Evolutionary conservation across 2,797 vertebrate species (phyloP), one percentile per base, ranked within the genome.

Genomic region (Anguilla marmorata): DNA sequence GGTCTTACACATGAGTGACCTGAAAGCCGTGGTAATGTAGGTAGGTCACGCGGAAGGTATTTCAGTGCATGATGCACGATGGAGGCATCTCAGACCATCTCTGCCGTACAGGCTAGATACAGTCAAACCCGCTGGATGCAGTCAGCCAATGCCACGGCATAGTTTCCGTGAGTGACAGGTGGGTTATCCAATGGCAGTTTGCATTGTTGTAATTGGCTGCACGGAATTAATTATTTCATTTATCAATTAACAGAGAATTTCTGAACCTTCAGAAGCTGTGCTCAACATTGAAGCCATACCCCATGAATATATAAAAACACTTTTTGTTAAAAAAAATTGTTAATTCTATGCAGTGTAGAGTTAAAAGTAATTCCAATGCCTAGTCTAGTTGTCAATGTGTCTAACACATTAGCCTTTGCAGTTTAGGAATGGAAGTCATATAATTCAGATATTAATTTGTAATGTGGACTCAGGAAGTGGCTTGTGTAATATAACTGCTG

Each of bases 231-330:
- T 76, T 37, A 76, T 33, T 76, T 76, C 1, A 33, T 76, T 76
- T 37, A 76, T 37, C 14, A 33, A 76, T 37, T 76, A 41, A 30
- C 30, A 37, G 72, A 76, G 14, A 30, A 76, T 37, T 76, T 72
- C 27, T 12, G 27, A 72, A 27, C 27, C n/a, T 33, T 27, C 30
- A 14, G 12, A 76, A 12, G 72, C 72, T 3, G 2, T 37, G 2
- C 72, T 76, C 30, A 2, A 33, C 33, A 30, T 37, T 76, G 72
- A 37, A 37, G 72, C 72, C 16, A 76, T 76, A 76, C 37, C 12
- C 69, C 69, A 74, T 74, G 27, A 74, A 74, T 74, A 74, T 74
- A 74, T 74, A 74, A 74, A 74, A 74, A 11, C 12, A 33, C 27
- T 52, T 52, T 50, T 52, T 58, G 16, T 11, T 58, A 58, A 58